Percentiles rank a stretch among this genome's conserved stretches.
Evolutionary conservation across 2,888 invertebrate species (phyloP).

Genomic region (Sinhomidia bicolor): DNA sequence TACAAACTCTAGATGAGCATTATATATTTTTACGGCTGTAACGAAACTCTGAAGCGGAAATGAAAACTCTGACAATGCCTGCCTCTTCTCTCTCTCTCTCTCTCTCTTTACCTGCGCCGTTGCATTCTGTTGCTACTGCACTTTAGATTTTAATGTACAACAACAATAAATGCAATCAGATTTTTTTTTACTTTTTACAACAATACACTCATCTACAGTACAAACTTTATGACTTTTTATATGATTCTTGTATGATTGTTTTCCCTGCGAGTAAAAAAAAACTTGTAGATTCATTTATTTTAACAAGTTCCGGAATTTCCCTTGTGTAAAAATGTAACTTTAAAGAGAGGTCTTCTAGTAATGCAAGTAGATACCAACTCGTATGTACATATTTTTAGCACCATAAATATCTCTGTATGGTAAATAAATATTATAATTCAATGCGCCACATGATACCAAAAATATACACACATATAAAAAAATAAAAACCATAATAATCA

Average conservation of each 20-base stretch:
- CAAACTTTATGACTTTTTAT: constrained; percentile 58
- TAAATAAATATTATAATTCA: constrained; percentile 34
- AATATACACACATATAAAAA: constrained; percentile 6
- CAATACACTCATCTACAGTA: constrained; percentile 15
- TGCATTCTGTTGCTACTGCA: not conserved
- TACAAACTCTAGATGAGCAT: not conserved
- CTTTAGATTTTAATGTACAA: not conserved
- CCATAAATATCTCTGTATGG: no score
- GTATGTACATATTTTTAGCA: not conserved
- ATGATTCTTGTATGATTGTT: constrained; percentile 10
- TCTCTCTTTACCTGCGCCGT: no score
- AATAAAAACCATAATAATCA: constrained; percentile 23
- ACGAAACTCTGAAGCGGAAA: constrained; percentile 30
- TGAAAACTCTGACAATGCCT: constrained; percentile 23
- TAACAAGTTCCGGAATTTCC: constrained; percentile 67
- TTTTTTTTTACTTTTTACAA: constrained; percentile 41
- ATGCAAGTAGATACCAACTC: no score
- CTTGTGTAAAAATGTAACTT: constrained; percentile 15
- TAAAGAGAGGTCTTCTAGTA: no score
- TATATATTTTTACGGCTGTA: not conserved
- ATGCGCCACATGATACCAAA: constrained; percentile 37
- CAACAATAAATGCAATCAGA: constrained; percentile 38
- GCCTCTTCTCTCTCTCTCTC: no score
- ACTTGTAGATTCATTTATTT: constrained; percentile 59
- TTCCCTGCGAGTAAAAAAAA: constrained; percentile 6